Base-by-base conservation (phyloP, 1,140 invertebrate species). In the Solenopsis invicta region DNA sequence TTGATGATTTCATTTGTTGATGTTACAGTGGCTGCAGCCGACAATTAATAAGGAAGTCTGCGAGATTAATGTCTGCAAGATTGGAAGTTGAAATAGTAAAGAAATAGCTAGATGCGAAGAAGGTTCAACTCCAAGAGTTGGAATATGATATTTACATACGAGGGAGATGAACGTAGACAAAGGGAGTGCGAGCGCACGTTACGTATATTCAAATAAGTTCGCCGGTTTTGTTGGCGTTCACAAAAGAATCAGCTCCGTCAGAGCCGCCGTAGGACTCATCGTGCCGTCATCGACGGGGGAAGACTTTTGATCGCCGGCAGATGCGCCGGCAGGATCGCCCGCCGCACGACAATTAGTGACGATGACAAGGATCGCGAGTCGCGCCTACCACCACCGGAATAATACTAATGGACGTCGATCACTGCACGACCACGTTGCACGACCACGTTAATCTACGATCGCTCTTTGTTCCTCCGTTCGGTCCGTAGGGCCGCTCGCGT, bases 361-460 rank as follows among this genome's bases (percentile, higher is more conserved):
- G 80, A 84, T 84, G 80, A 84, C 80, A 84, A 84, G 80, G 80
- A 84, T 84, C 80, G 80, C 80, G 69, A 75, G 69, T 84, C 80
- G 80, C 80, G 80, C 80, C 80, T 74, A 74, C 54, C 56, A 48
- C 56, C 69, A 54, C 56, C 54, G 41, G 80, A 84, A 84, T 84
- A 84, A 84, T 84, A 84, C 80, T 84, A 84, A 84, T 84, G 80
- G 80, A 74, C 80, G 80, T 84, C 80, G 80, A 84, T 84, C 80
- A 84, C 74, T 69, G 80, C 37, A 48, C 80, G 80, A 84, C 80
- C 69, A 61, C 80, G 80, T 84, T 84, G 80, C 37, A 48, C 80
- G 80, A 84, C 80, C 69, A 61, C 80, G 80, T 84, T 84, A 84
- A 84, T 84, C 80, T 84, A 34, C 69, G 80, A 84, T 84, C 24